Conservation (phyloP, 1,140 invertebrate species). For the Goniozus legneri region DNA sequence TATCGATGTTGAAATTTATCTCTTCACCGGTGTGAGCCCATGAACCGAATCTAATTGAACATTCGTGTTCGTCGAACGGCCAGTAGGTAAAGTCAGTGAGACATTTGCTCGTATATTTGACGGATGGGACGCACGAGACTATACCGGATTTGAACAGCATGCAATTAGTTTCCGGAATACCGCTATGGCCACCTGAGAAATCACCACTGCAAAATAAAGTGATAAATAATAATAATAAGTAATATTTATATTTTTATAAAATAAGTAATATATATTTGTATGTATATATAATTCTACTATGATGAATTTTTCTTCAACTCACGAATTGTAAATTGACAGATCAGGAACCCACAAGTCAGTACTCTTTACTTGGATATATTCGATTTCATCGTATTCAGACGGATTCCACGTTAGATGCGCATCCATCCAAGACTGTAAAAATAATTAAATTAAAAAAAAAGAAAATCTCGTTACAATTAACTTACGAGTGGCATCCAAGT, state of each 20-base stretch:
- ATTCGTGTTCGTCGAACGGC: conserved; percentile 49
- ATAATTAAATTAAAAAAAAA: conserved; percentile 7
- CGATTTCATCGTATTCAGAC: conserved; percentile 44
- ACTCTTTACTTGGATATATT: conserved; percentile 38
- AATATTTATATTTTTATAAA: neutral
- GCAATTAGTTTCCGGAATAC: conserved; percentile 34
- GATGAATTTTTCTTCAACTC: conserved; percentile 19
- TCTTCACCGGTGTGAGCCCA: conserved; percentile 63
- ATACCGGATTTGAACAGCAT: conserved; percentile 24
- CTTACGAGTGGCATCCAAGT: conserved; percentile 38
- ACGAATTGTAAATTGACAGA: conserved; percentile 54
- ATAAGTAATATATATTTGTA: neutral
- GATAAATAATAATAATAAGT: conserved; percentile 1
- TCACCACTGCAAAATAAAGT: conserved; percentile 31
- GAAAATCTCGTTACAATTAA: neutral
- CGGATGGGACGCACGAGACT: conserved; percentile 31
- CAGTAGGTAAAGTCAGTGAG: conserved; percentile 38
- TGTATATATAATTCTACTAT: neutral
- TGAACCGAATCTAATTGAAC: conserved; percentile 40
- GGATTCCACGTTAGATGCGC: conserved; percentile 52
- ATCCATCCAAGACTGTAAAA: conserved; percentile 48
- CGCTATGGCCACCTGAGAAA: conserved; percentile 21
- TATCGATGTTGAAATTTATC: conserved; percentile 50
- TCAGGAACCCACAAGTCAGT: conserved; percentile 53
- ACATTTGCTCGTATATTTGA: conserved; percentile 37